These are phyloP conservation scores for Pristionchus maxplancki DNA, from an alignment of 2,888 invertebrate genomes.

Conservation along the genomic window DNA sequence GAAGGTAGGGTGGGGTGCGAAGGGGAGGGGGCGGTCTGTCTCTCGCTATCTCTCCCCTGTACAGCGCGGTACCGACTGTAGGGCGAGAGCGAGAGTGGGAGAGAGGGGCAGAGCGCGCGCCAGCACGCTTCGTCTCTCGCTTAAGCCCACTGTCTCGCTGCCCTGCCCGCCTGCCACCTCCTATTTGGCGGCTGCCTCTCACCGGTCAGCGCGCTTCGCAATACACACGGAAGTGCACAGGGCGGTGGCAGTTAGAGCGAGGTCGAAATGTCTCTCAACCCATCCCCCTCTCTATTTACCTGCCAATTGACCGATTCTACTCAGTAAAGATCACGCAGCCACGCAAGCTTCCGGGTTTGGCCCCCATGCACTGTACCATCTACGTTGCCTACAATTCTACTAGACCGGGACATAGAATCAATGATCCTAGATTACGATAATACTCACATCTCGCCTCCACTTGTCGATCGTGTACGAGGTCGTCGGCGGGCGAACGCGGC, in stretches of 20 bases:
- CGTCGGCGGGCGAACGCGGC: background rate
- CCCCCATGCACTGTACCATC: background rate
- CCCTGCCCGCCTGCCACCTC: background rate
- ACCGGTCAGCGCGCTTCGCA: slow-evolving; percentile 35
- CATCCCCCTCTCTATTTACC: slow-evolving; percentile 8
- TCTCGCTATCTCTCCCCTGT: slow-evolving; percentile 7
- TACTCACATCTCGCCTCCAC: background rate
- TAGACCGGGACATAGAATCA: background rate
- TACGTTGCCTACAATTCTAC: no score
- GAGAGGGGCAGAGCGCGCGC: slow-evolving; percentile 9
- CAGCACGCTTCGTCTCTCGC: slow-evolving; percentile 24
- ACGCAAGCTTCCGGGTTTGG: background rate
- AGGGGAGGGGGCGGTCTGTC: slow-evolving; percentile 3
- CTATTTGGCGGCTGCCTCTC: background rate
- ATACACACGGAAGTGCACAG: slow-evolving; percentile 46
- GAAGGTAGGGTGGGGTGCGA: background rate
- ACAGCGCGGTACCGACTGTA: slow-evolving; percentile 30
- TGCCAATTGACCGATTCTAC: slow-evolving; percentile 18
- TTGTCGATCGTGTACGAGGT: background rate
- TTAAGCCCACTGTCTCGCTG: background rate
- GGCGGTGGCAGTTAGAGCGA: slow-evolving; percentile 20
- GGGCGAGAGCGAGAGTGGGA: background rate
- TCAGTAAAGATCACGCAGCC: slow-evolving; percentile 14
- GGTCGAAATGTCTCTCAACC: slow-evolving; percentile 10
- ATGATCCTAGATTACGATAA: background rate